Evolutionary conservation across 2,113 vertebrate genomes (phyloP), one percentile per base, ranked within the genome.

Genomic region (Panurus biarmicus): DNA sequence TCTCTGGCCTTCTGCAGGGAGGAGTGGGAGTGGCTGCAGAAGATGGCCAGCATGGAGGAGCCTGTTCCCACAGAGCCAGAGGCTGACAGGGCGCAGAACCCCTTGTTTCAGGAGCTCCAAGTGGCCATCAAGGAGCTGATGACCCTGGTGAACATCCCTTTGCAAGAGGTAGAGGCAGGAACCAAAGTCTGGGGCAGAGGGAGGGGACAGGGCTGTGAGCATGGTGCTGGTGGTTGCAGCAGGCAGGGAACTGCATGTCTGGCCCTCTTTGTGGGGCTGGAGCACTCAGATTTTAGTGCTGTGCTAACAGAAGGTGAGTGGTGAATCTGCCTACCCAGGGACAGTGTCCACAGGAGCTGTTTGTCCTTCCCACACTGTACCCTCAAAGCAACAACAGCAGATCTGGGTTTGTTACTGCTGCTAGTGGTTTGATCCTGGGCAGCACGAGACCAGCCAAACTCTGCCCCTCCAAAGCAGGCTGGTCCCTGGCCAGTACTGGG

Each of bases 21-120:
- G 87, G 99, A 99, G 95, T 99, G 98, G 99, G 98, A 98, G 96
- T 99, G 98, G 98, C 97, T 99, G 73, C 98, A 98, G 95, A 98
- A 97, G 11, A 97, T 98, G 96, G 96, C 85, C 90, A 97, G 92
- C 0, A 36, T 98, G 74, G 98, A 98, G 5, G 98, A 98, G 77
- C 89, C 98, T 2, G 16, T 95, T 85, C 93, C 97, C 88, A 95
- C 85, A 18, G 98, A 98, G 69, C 81, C 92, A 18, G 97, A 98
- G 47, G 74, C 97, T 18, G 98, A 98, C 90, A 97, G 96, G 2
- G 95, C 98, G 76, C 98, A 98, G 56, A 98, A 98, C 80, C 95
- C 97, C 85, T 97, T 99, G 79, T 97, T 98, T 35, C 97, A 98
- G 94, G 98, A 99, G 89, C 97, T 99, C 44, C 98, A 98, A 61